Percentiles rank a stretch among this genome's conserved stretches.
phyloP scores from a whole-genome alignment of 2,888 invertebrate genomes.

The Physocephala rufipes region DNA sequence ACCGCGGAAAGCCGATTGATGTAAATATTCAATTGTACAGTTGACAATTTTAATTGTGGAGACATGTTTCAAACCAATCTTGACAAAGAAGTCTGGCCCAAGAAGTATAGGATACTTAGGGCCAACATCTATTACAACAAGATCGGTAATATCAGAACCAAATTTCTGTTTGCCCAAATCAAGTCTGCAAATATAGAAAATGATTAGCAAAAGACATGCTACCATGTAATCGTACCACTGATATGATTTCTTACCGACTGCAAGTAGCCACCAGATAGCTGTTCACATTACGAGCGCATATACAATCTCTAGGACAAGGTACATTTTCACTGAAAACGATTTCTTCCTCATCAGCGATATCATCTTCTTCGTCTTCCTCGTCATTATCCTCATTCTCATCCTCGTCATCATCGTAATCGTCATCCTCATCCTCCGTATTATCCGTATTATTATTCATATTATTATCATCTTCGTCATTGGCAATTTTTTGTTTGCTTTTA shows the following conservation, averaged over 20 bases:
- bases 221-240: neutral
- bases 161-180: constrained; percentile 75
- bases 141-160: constrained; percentile 73
- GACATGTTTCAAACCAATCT: constrained; percentile 73
- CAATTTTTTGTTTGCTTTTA: constrained; percentile 38
- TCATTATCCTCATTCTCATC: constrained; percentile 53
- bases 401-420: constrained; percentile 52
- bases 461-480: constrained; percentile 48
- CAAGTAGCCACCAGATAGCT: constrained; percentile 74
- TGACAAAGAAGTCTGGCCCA: constrained; percentile 71
- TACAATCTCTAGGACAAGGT: constrained; percentile 73
- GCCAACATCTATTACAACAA: constrained; percentile 73
- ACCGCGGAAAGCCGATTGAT: constrained; percentile 76
- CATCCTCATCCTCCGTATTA: constrained; percentile 51
- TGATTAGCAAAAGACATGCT: neutral
- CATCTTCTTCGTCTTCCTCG: constrained; percentile 56
- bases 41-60: constrained; percentile 76
- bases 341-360: constrained; percentile 58
- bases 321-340: constrained; percentile 62
- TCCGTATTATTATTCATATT: constrained; percentile 47
- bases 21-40: constrained; percentile 74
- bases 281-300: constrained; percentile 70
- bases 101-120: constrained; percentile 70
- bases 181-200: constrained; percentile 59
- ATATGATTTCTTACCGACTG: constrained; percentile 66